A percentile compares a stretch with the other conserved stretches of the same genome.
Evolutionary conservation across 2,797 vertebrate genomes (phyloP).

Genomic region (Garrulus glandarius): DNA sequence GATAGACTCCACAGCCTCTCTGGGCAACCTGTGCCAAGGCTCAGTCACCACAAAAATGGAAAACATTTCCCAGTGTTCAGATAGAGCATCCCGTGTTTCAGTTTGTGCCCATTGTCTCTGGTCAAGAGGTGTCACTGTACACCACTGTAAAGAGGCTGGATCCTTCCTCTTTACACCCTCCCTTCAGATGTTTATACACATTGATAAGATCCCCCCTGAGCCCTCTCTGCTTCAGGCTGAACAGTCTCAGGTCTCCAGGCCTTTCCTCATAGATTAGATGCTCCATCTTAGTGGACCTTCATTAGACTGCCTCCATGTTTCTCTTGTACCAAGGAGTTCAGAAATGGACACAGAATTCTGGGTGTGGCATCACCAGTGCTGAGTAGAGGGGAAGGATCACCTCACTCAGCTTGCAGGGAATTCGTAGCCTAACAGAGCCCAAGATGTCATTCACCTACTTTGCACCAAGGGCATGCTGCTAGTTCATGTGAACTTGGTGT

Average conservation of each 20-base stretch:
- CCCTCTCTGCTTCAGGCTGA: background rate
- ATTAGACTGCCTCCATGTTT: background rate
- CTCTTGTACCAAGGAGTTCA: background rate
- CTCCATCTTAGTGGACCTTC: background rate
- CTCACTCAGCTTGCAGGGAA: background rate
- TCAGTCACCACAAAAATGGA: background rate
- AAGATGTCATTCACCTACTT: background rate
- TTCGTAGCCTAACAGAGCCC: background rate
- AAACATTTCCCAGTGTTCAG: background rate
- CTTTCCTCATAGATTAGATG: background rate
- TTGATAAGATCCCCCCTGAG: background rate
- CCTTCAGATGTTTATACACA: background rate
- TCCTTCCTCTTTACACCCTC: background rate
- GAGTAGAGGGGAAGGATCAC: background rate
- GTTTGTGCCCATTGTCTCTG: background rate
- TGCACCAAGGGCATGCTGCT: background rate
- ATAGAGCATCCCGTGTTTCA: fast-evolving
- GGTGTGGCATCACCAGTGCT: background rate
- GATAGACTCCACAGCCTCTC: background rate
- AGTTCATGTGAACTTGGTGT: background rate
- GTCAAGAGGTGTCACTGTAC: background rate
- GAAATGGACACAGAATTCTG: background rate
- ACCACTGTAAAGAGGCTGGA: background rate
- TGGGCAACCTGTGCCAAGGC: background rate
- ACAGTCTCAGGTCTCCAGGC: background rate